phyloP scores from a whole-genome alignment of 2,888 invertebrate species.

The Cataglyphis livida region DNA sequence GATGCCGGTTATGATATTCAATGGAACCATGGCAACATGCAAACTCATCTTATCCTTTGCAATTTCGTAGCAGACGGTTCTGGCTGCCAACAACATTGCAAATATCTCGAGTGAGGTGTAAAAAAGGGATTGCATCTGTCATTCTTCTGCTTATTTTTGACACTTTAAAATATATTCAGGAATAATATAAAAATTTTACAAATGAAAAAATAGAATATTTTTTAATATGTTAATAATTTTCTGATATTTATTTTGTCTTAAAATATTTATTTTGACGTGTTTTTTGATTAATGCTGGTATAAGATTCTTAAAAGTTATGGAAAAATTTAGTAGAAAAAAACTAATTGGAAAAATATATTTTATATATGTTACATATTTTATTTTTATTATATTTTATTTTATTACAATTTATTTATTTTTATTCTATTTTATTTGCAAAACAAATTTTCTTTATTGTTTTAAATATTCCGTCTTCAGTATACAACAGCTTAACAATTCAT shows the following conservation, averaged over 20 bases:
- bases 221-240: neutral
- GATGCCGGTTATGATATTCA: constrained; percentile 30
- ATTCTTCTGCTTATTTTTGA: neutral
- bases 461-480: neutral
- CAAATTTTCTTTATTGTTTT: neutral
- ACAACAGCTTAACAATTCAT: neutral
- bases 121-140: neutral
- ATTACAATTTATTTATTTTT: neutral
- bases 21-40: neutral
- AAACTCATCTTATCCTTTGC: constrained; percentile 37
- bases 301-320: neutral
- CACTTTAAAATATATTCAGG: neutral
- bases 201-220: neutral
- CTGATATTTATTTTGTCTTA: neutral
- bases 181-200: neutral
- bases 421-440: neutral
- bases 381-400: neutral
- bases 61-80: constrained; percentile 4
- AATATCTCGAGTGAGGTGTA: neutral
- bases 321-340: neutral
- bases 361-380: neutral
- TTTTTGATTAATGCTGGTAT: neutral
- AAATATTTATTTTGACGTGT: neutral
- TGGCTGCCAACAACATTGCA: neutral
- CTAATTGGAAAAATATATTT: neutral